phyloP scores from a whole-genome alignment of 2,113 vertebrate genomes.

The Pitta sordida region DNA sequence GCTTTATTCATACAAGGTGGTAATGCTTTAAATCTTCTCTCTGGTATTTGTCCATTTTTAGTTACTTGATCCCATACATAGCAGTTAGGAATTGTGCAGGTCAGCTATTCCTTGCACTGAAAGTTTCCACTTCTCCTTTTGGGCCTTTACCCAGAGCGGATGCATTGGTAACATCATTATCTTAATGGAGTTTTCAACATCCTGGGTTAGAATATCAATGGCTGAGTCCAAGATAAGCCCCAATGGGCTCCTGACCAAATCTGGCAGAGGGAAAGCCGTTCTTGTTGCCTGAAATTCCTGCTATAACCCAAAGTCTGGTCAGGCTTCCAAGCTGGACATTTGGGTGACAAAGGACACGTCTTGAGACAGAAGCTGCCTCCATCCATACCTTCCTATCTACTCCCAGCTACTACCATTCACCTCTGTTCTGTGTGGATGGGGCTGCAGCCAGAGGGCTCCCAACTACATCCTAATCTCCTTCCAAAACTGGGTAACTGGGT shows the following conservation, averaged over 20 bases:
- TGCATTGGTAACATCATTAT: background rate
- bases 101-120: background rate
- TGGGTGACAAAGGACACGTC: background rate
- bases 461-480: background rate
- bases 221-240: background rate
- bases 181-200: background rate
- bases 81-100: background rate
- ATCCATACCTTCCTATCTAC: background rate
- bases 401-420: background rate
- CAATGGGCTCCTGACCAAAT: background rate
- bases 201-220: background rate
- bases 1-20: background rate
- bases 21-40: background rate
- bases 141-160: background rate
- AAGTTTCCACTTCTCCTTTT: background rate
- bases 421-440: background rate
- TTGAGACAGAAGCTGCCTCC: background rate
- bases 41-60: background rate
- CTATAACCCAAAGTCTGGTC: background rate
- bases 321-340: fast-evolving
- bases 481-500: background rate
- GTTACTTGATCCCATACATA: background rate
- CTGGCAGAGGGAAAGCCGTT: background rate
- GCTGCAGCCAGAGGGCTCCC: background rate
- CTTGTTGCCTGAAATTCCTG: background rate